Evolutionary conservation across 2,113 vertebrate genomes (phyloP), one percentile per base, ranked within the genome.

Genomic region (Dinomys branickii): DNA sequence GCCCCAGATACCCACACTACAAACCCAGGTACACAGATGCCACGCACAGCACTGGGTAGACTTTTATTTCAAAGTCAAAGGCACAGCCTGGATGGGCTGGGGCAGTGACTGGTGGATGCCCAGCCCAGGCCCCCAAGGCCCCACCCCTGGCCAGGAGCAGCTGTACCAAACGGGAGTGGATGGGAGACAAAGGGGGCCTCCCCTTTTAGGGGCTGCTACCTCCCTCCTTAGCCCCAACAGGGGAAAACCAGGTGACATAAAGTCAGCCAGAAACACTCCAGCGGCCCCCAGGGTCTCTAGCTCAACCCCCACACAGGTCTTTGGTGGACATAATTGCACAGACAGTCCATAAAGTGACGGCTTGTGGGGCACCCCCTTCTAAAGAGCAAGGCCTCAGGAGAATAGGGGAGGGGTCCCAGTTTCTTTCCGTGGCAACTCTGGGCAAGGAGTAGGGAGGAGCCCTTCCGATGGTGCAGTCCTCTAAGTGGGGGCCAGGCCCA

Each of bases 61-160:
- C 84, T 97, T 98, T 98, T 97, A 98, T 98, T 98, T 96, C 94
- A 94, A 98, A 96, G 82, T 97, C 96, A 96, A 97, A 97, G 98
- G 97, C 95, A 97, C 96, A 97, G 97, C 97, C 97, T 94, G 50
- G 67, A 80, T 33, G 85, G 81, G 96, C 95, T 56, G 73, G 92
- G 97, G 95, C 96, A 92, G 92, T 92, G 94, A 94, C 91, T 12
- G 30, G 19, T 10, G 58, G 30, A 38, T 54, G 88, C 90, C 91
- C 69, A 87, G 69, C 63, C 84, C 96, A 90, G 90, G 28, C 44
- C 93, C 91, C 81, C 89, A 59, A 88, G 90, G 83, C 50, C 63
- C 91, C 41, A 24, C 87, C 69, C 67, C 38, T 87, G 56, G 80
- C 90, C 75, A 80, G 90, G 94, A 82, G 82, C 88, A 92, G 89